Evolutionary conservation across 2,797 vertebrate species (phyloP).

Genomic region (Otolemur crassicaudatus): DNA sequence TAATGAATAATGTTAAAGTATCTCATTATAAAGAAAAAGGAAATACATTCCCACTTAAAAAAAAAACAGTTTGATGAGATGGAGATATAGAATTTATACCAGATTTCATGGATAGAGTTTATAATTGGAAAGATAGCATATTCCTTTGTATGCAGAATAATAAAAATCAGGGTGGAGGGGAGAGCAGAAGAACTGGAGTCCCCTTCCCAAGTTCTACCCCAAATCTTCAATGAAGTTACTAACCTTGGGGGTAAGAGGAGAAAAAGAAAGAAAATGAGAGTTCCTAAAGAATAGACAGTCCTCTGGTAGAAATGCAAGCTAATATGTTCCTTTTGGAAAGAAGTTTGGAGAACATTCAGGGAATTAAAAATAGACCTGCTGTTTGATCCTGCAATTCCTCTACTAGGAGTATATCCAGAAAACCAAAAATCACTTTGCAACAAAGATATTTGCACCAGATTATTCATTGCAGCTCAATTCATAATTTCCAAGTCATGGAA

Average conservation of each 20-base stretch:
- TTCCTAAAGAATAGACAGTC: neutral
- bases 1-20: neutral
- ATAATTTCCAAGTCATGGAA: too few species aligned
- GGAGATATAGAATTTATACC: neutral
- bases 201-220: neutral
- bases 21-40: neutral
- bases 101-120: neutral
- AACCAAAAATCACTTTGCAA: too few species aligned
- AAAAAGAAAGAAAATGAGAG: neutral
- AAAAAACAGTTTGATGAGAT: neutral
- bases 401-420: too few species aligned
- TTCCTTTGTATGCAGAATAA: neutral
- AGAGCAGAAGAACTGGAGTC: neutral
- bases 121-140: neutral
- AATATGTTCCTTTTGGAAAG: too few species aligned
- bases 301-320: too few species aligned
- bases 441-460: too few species aligned
- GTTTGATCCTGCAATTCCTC: too few species aligned
- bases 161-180: neutral
- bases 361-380: too few species aligned
- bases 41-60: conserved; percentile 16
- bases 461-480: too few species aligned
- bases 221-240: neutral
- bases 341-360: too few species aligned
- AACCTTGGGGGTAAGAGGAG: neutral